Evolutionary conservation across 2,113 vertebrate species (phyloP), one percentile per base, ranked within the genome.

Genomic region (Candoia aspera): DNA sequence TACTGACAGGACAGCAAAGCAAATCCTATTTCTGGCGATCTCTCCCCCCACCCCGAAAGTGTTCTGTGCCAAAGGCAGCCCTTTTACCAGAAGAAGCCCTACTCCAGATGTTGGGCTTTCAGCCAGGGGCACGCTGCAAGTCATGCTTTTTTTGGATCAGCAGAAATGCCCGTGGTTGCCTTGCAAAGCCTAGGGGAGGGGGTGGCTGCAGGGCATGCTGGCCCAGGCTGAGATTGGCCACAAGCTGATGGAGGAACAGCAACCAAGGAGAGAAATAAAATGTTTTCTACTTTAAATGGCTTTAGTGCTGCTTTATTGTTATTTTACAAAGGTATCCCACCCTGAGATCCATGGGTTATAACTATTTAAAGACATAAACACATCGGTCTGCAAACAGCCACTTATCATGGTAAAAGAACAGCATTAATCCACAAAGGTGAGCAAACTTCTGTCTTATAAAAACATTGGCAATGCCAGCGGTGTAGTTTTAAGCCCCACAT

Each of bases 81-180:
- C 19, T 33, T 21, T 46, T 42, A 19, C 6, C 10, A 19, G 49
- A 88, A 88, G 13, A 12, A 42, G 23, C 62, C 26, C 19, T 5
- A 5, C 55, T 83, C 91, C 86, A 88, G 91, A 92, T 88, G 86
- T 60, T 84, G 73, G 86, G 54, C 86, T 83, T 26, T n/a, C 24
- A 9, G 86, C 91, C 64, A 62, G 53, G 59, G 24, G 9, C 24
- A 2, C 54, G 37, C 17, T 9, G 26, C 84, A 26, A 58, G 53
- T 13, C n/a, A 26, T 42, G 24, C 29, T 91, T 46, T n/a, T 54
- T 55, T 49, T 11, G 19, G 53, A 17, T 59, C 91, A 92, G 86
- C 64, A 60, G 37, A 60, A 53, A 6, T 6, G 33, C 54, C 12
- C 88, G 15, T 1, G 23, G 37, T 58, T 58, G 33, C n/a, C 1